Conservation (phyloP, 2,113 vertebrate species). For the Etia nguti region DNA sequence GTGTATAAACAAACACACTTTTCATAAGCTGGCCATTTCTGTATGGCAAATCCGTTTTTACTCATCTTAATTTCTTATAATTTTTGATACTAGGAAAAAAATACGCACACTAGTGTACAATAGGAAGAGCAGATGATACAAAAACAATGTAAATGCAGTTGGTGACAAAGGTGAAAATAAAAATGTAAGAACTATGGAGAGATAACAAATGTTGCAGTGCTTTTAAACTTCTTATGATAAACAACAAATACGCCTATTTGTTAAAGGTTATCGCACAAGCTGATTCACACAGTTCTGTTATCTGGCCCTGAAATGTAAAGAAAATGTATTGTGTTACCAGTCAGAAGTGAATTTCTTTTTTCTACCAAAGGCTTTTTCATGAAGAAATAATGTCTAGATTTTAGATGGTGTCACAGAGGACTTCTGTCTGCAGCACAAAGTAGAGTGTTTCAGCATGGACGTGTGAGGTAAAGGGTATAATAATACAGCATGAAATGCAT, state of each 20-base stretch:
- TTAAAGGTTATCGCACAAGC: not conserved
- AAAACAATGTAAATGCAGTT: not conserved
- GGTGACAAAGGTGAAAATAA: not conserved
- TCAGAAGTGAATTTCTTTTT: not conserved
- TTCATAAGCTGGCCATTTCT: not conserved
- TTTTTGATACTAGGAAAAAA: not conserved
- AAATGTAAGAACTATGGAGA: not conserved
- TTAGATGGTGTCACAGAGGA: not conserved
- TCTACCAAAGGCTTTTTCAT: not conserved
- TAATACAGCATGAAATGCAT: not conserved
- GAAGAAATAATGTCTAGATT: not conserved
- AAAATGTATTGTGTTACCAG: not conserved
- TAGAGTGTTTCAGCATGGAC: not conserved
- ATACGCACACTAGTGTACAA: not conserved
- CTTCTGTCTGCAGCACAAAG: not conserved
- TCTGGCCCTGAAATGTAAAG: not conserved
- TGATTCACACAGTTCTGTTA: not conserved
- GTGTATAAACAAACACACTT: not conserved
- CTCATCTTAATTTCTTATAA: fast-evolving
- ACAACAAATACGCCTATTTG: not conserved
- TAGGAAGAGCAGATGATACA: not conserved
- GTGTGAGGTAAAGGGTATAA: not conserved
- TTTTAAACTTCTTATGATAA: not conserved
- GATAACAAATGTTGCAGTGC: not conserved
- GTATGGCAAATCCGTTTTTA: not conserved